A percentile compares a stretch with the other conserved stretches of the same genome.
Conservation (phyloP, 2,797 vertebrate genomes). For the Strix occidentalis region DNA sequence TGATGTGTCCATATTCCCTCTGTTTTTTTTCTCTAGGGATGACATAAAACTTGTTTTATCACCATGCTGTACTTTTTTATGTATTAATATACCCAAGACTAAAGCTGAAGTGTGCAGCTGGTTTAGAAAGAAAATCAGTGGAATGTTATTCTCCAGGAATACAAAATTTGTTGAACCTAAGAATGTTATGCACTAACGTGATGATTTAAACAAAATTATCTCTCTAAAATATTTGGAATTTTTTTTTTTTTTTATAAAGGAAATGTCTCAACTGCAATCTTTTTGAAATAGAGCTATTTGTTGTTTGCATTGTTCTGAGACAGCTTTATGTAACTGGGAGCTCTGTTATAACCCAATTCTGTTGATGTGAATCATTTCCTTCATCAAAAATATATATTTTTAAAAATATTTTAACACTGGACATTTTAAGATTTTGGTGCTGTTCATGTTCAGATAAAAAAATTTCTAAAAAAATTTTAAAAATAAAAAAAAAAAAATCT, state of each 20-base stretch:
- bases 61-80: not conserved
- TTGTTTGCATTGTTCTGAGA: not conserved
- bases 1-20: not conserved
- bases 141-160: not conserved
- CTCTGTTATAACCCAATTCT: not conserved
- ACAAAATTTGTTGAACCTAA: not conserved
- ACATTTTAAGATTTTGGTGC: not conserved
- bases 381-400: not conserved
- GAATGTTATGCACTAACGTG: not conserved
- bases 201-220: not conserved
- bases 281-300: not conserved
- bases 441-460: not conserved
- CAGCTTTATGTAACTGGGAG: not conserved
- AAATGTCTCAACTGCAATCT: not conserved
- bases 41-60: not conserved
- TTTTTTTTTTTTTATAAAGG: not conserved
- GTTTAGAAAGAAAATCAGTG: not conserved
- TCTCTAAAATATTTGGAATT: not conserved
- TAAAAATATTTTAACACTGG: not conserved
- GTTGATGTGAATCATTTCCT: not conserved
- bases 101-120: not conserved
- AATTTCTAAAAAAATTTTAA: no score
- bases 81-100: not conserved
- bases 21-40: not conserved
- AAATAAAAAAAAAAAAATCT: not conserved